phyloP scores from a whole-genome alignment of 2,113 vertebrate genomes.

The Nicator chloris region DNA sequence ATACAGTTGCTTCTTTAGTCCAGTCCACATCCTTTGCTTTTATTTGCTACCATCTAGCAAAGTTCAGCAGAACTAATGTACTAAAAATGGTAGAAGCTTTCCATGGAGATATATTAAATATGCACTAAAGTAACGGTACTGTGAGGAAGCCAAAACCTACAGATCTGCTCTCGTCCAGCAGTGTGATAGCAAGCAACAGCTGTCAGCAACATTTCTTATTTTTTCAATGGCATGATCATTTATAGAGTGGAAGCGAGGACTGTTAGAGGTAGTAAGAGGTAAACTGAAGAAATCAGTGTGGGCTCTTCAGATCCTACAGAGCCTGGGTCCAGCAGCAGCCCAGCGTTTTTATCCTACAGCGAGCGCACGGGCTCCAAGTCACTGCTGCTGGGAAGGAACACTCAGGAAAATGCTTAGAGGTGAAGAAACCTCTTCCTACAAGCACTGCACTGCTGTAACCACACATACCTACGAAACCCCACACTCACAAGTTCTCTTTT shows the following conservation, averaged over 20 bases:
- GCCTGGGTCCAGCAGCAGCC: background rate
- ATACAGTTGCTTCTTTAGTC: background rate
- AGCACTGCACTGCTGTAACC: background rate
- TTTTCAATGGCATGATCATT: background rate
- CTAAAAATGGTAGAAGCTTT: background rate
- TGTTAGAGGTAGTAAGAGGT: background rate
- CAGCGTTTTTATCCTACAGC: background rate
- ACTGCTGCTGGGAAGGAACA: background rate
- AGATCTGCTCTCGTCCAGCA: background rate
- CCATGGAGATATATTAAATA: background rate
- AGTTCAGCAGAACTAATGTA: background rate
- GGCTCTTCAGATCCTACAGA: background rate
- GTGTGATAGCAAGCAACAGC: conserved; percentile 9
- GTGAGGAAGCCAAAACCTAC: background rate
- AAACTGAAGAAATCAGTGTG: background rate
- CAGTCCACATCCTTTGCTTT: background rate
- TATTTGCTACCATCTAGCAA: background rate
- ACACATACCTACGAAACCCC: background rate
- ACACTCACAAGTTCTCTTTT: background rate
- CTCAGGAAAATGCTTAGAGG: background rate
- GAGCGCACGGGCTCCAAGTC: background rate
- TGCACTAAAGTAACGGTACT: background rate
- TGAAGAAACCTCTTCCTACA: background rate
- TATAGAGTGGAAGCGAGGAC: background rate
- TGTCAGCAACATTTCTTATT: background rate